Conservation (phyloP, 2,888 invertebrate genomes). For the Busseola fusca region DNA sequence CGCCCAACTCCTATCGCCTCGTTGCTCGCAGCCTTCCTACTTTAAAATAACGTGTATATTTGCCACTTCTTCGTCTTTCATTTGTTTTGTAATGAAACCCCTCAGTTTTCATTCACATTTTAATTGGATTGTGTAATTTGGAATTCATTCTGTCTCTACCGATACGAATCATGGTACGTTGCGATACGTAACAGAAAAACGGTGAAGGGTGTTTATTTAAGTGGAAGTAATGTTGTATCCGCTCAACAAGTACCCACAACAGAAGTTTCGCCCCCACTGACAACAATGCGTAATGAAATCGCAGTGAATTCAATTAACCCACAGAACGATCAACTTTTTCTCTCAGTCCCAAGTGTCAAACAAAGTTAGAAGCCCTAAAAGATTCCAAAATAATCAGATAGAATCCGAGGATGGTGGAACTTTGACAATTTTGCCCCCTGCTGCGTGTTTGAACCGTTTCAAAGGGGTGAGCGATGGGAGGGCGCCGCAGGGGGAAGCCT, state of each 20-base stretch:
- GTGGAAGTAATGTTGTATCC: constrained; percentile 58
- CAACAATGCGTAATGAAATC: constrained; percentile 64
- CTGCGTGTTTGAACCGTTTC: constrained; percentile 76
- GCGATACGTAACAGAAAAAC: constrained; percentile 48
- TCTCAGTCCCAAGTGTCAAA: constrained; percentile 70
- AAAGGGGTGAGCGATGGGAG: constrained; percentile 74
- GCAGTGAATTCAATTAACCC: constrained; percentile 66
- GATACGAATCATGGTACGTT: constrained; percentile 41
- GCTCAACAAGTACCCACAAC: constrained; percentile 53
- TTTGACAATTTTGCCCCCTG: constrained; percentile 81
- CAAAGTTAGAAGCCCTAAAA: constrained; percentile 77
- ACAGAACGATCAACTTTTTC: constrained; percentile 67
- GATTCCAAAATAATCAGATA: constrained; percentile 82
- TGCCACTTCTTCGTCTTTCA: constrained; percentile 60
- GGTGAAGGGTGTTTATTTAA: constrained; percentile 54
- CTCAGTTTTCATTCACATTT: constrained; percentile 23
- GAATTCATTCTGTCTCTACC: constrained; percentile 26
- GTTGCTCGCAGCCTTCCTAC: constrained; percentile 67
- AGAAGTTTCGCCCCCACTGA: constrained; percentile 56
- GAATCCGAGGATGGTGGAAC: constrained; percentile 75
- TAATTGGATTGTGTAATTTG: constrained; percentile 47
- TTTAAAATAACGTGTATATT: constrained; percentile 73
- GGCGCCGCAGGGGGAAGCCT: constrained; percentile 58
- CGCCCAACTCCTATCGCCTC: constrained; percentile 68
- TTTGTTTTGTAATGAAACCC: constrained; percentile 32